Conservation (phyloP, 2,113 vertebrate genomes). For the Procavia capensis region DNA sequence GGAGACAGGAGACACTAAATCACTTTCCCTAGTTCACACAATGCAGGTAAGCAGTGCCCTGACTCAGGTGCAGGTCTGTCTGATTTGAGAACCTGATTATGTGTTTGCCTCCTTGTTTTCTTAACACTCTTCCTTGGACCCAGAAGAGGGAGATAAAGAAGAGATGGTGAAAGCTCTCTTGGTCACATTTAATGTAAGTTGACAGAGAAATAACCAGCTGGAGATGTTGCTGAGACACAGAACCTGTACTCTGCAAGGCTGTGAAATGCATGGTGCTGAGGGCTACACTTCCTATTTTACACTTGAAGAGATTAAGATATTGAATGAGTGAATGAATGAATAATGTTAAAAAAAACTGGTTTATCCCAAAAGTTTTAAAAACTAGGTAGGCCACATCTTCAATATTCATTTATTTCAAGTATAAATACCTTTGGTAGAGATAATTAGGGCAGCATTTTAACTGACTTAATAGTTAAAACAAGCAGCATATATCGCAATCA, state of each 20-base stretch:
- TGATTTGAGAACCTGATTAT: constrained; percentile 11
- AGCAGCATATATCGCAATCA: neutral
- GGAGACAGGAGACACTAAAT: neutral
- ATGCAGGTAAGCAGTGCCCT: neutral
- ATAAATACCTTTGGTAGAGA: neutral
- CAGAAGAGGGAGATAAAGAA: neutral
- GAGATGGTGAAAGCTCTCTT: neutral
- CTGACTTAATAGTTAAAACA: neutral
- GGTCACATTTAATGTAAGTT: constrained; percentile 45
- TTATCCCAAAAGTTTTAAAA: neutral
- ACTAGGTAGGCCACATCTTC: neutral
- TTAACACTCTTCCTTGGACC: neutral
- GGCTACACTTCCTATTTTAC: neutral
- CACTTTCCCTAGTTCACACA: neutral
- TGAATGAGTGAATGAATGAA: neutral
- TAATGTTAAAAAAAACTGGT: constrained; percentile 7
- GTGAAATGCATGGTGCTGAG: neutral
- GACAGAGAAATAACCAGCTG: constrained; percentile 26
- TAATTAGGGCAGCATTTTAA: neutral
- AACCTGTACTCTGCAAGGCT: neutral
- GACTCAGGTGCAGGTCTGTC: neutral
- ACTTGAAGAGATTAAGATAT: neutral
- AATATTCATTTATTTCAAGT: neutral
- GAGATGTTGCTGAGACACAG: neutral
- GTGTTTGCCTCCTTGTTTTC: constrained; percentile 30